These are phyloP conservation scores for Tamias sibiricus DNA, from an alignment of 2,113 vertebrate species.

Conservation along the genomic window DNA sequence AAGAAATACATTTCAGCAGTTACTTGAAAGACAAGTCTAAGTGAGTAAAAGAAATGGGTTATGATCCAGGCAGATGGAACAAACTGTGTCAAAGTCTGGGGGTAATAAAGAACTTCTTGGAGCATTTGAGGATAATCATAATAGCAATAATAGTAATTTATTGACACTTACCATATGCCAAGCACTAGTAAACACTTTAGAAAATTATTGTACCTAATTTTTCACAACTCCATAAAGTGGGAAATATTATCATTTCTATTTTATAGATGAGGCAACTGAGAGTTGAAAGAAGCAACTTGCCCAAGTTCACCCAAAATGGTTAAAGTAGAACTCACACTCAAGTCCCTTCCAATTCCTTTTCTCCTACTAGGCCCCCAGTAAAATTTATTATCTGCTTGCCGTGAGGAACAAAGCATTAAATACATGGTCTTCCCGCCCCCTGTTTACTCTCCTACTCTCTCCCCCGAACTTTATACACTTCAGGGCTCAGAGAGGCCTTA, in stretches of 20 bases:
- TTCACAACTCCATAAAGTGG: slow-evolving; percentile 55
- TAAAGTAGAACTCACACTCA: slow-evolving; percentile 54
- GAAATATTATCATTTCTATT: slow-evolving; percentile 36
- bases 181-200: slow-evolving; percentile 62
- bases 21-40: slow-evolving; percentile 41
- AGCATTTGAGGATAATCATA: slow-evolving; percentile 57
- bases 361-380: neutral
- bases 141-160: slow-evolving; percentile 68
- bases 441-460: neutral
- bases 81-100: slow-evolving; percentile 42
- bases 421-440: neutral
- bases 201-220: slow-evolving; percentile 71
- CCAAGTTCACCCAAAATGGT: slow-evolving; percentile 2
- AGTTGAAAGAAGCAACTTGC: slow-evolving; percentile 49
- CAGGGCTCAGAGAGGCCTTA: neutral
- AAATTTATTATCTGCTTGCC: neutral
- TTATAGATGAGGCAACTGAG: slow-evolving; percentile 45
- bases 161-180: slow-evolving; percentile 61
- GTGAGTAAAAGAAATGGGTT: neutral
- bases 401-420: slow-evolving; percentile 30
- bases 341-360: neutral
- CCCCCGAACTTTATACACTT: neutral
- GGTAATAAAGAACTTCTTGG: slow-evolving; percentile 55
- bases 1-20: slow-evolving; percentile 35
- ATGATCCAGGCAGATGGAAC: slow-evolving; percentile 56